Base-by-base conservation (phyloP, 2,888 invertebrate genomes). In the Serripes groenlandicus region DNA sequence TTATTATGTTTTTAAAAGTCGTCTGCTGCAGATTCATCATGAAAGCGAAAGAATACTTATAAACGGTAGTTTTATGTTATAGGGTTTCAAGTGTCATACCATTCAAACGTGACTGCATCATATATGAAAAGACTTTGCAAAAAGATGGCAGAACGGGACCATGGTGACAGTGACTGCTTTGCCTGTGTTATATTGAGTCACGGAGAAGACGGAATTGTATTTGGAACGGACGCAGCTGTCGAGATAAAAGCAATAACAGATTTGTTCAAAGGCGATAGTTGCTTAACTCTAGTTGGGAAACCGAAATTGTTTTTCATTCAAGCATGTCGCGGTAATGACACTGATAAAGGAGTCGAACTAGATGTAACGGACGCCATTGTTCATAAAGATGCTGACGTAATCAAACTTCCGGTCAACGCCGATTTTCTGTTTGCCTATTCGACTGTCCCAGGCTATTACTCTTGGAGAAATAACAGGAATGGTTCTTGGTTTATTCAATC, bases 401-500 rank as follows among this genome's bases (percentile, higher is more conserved):
- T 86, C 5, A 76, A 66, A 62, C 75, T 86, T 73, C 86, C 86
- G n/a, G 42, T 78, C 35, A 32, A 81, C 30, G 94, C 94, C 15
- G 94, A 94, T 78, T 92, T 94, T 81, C 89, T 94, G 68, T 89
- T 94, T 74, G 93, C 93, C 7, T 94, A 93, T 88, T 94, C 94
- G 3, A 93, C 93, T 3, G 91, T 93, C 32, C 92, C 94, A 70
- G 93, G 93, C 3, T 93, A 91, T 81, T 94, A 92, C 89, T 93
- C 94, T 0, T 94, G 94, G 94, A 79, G 94, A 34, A 94, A 94
- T 84, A 92, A 92, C 15, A 78, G 85, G 11, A 90, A 92, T 52
- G 94, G 94, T 5, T 94, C 94, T 0, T 94, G 94, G 94, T 94
- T 94, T 81, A 90, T 94, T 23, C 94, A 94, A 83, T 92, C 94